phyloP scores from a whole-genome alignment of 2,113 vertebrate species.

The Bothrops jararaca region DNA sequence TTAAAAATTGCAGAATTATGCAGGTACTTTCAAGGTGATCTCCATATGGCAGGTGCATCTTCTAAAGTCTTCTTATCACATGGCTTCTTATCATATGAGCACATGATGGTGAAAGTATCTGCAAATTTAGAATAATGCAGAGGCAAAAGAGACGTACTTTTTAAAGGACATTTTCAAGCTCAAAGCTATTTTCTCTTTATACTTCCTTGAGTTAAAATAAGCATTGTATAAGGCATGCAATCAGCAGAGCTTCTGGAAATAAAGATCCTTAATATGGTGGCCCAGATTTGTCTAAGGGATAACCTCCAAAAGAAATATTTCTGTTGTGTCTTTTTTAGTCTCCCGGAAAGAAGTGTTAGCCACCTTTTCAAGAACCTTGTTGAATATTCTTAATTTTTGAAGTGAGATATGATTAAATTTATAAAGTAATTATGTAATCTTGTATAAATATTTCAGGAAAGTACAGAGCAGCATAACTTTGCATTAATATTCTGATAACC shows the following conservation, averaged over 20 bases:
- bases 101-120: background rate
- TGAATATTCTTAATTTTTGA: background rate
- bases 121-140: background rate
- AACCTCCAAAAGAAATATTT: background rate
- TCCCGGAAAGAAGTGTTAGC: background rate
- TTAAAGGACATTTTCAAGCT: background rate
- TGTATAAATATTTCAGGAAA: background rate
- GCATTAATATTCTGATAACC: background rate
- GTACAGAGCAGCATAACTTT: background rate
- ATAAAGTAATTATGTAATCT: background rate
- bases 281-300: background rate
- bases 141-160: background rate
- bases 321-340: background rate
- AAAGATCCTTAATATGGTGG: background rate
- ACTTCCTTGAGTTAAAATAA: background rate
- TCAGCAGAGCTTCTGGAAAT: background rate
- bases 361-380: background rate
- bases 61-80: background rate
- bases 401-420: background rate
- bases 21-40: background rate
- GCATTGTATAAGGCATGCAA: background rate
- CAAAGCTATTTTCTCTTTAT: background rate
- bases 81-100: background rate
- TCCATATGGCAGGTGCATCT: background rate
- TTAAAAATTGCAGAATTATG: background rate